Conservation (phyloP, 2,797 vertebrate genomes). For the Xenopus petersii region DNA sequence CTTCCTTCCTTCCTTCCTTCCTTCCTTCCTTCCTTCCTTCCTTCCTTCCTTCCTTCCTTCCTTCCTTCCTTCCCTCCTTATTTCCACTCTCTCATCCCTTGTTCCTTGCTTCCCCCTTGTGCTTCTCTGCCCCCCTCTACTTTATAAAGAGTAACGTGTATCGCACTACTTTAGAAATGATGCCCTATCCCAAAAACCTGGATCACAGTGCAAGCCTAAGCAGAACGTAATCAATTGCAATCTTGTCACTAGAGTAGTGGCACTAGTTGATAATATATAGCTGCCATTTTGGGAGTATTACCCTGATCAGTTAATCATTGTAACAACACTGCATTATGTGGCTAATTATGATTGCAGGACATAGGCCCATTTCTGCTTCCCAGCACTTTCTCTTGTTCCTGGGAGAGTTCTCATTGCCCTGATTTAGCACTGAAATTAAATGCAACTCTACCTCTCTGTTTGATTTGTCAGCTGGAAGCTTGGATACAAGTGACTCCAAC, state of each 20-base stretch:
- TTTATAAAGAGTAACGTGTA: no score
- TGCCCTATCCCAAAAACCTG: no score
- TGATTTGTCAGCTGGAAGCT: constrained; percentile 24
- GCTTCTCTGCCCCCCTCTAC: no score
- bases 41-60: no score
- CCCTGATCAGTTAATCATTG: constrained; percentile 58
- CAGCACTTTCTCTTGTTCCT: constrained; percentile 56
- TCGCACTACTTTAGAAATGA: no score
- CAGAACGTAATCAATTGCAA: constrained; percentile 49
- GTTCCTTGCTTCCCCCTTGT: no score
- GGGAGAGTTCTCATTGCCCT: constrained; percentile 50
- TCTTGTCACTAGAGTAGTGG: constrained; percentile 53
- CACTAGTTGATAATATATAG: constrained; percentile 61
- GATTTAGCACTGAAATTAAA: constrained; percentile 63
- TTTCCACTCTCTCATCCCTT: no score
- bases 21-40: no score
- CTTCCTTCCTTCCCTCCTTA: no score
- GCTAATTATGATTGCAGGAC: constrained; percentile 62
- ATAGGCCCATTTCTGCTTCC: constrained; percentile 47
- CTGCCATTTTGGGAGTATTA: constrained; percentile 57
- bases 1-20: no score
- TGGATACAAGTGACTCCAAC: constrained; percentile 19
- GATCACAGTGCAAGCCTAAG: not conserved
- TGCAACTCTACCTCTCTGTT: constrained; percentile 43
- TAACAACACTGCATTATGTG: constrained; percentile 57